phyloP scores from a whole-genome alignment of 2,888 invertebrate genomes.

The Monopis laevigella region DNA sequence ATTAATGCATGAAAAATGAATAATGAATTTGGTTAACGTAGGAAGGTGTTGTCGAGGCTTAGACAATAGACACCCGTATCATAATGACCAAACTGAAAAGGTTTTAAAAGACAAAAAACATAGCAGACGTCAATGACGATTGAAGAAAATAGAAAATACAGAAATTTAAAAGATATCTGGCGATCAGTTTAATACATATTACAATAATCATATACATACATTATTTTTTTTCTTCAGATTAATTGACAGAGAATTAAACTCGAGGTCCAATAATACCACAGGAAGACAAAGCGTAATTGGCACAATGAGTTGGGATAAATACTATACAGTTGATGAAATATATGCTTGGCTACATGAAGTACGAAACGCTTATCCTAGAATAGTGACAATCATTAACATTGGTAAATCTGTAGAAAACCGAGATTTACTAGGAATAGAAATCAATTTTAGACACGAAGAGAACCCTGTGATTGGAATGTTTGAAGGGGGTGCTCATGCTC shows the following conservation, averaged over 20 bases:
- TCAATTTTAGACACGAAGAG: constrained; percentile 42
- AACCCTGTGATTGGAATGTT: constrained; percentile 59
- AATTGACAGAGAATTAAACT: constrained; percentile 36
- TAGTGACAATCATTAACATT: constrained; percentile 57
- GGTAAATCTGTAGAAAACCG: constrained; percentile 71
- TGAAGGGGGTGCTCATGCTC: constrained; percentile 73
- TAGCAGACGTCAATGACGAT: too few relatives aligned
- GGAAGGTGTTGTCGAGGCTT: too few relatives aligned
- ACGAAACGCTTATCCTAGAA: constrained; percentile 46
- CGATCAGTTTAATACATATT: too few relatives aligned
- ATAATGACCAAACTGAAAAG: too few relatives aligned
- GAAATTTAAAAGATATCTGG: too few relatives aligned
- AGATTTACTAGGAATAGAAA: constrained; percentile 63
- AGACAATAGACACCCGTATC: too few relatives aligned
- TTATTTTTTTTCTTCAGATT: constrained; percentile 25
- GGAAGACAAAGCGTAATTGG: constrained; percentile 30
- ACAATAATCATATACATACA: neutral
- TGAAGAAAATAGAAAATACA: too few relatives aligned
- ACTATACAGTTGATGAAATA: constrained; percentile 68
- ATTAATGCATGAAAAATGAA: too few relatives aligned
- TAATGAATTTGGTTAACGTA: too few relatives aligned
- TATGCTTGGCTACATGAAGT: constrained; percentile 68
- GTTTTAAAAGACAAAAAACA: too few relatives aligned
- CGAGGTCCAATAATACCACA: constrained; percentile 15
- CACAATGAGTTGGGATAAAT: constrained; percentile 61